Conservation (phyloP, 2,113 vertebrate species). For the Tetrao urogallus region DNA sequence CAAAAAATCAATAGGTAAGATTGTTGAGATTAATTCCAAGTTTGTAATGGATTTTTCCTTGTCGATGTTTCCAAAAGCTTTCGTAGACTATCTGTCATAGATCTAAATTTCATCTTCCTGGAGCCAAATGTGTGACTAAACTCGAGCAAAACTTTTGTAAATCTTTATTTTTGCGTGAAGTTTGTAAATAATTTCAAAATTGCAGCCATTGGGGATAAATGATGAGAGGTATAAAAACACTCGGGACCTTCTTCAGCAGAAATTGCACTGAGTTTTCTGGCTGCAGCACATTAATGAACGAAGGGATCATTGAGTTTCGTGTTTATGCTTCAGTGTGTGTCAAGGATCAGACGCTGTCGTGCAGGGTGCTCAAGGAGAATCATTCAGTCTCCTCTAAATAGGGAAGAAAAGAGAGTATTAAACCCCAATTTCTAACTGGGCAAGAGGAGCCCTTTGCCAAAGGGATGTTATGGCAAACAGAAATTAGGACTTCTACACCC, state of each 20-base stretch:
- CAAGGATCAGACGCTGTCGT: background rate
- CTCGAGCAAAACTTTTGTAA: background rate
- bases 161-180: background rate
- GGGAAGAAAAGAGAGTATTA: background rate
- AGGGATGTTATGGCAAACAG: fast-evolving
- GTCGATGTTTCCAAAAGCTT: background rate
- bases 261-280: background rate
- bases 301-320: background rate
- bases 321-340: background rate
- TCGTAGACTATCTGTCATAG: background rate
- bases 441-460: background rate
- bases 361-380: background rate
- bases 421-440: background rate
- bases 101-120: background rate
- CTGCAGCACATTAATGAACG: background rate
- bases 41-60: conserved; percentile 12
- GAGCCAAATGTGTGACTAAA: background rate
- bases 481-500: background rate
- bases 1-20: conserved; percentile 52
- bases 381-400: background rate
- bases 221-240: background rate
- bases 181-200: background rate
- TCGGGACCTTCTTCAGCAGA: background rate
- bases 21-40: conserved; percentile 44
- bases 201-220: background rate